Base-by-base conservation (phyloP, 2,888 invertebrate species). In the Cataglyphis altisquamis region DNA sequence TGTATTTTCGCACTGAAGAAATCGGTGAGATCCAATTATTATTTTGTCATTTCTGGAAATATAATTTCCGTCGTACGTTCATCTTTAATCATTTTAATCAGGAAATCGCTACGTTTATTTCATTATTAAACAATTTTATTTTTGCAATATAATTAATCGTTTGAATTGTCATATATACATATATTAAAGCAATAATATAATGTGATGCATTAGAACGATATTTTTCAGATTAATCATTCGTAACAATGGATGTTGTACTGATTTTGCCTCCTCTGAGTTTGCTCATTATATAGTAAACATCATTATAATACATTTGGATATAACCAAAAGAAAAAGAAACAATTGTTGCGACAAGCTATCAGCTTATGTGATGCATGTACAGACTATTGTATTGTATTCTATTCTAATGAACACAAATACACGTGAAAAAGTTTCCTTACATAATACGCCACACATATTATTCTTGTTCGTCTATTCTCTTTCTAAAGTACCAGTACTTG, bases 341-440 rank as follows among this genome's bases (percentile, higher is more conserved):
- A 32, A 60, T 66, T 66, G 41, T 83, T 84, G 77, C 77, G 63
- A 68, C 29, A 77, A 70, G 83, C 73, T 73, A 73, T 73, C 64
- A 68, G 41, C 62, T 68, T 57, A 89, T 60, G 63, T 89, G 83
- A 84, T 89, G 87, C 88, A 88, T 90, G 89, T 87, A 89, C 89
- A 90, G 86, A 86, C 85, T 78, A 88, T 84, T 91, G 90, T 91
- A 91, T 91, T 90, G 75, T 86, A 91, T 90, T 91, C 88, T 86
- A 91, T 90, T 91, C 88, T 88, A 84, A 88, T 81, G 80, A 89
- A 87, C 85, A 88, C 88, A 91, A 90, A 91, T 90, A 91, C 86
- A 91, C 86, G 86, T 88, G 88, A 86, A 87, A 87, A 86, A 86
- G 78, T 82, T 64, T 82, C 85, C 78, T 85, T 85, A 85, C 32